Conservation (phyloP, 2,888 invertebrate species). For the Corythucha ciliata region DNA sequence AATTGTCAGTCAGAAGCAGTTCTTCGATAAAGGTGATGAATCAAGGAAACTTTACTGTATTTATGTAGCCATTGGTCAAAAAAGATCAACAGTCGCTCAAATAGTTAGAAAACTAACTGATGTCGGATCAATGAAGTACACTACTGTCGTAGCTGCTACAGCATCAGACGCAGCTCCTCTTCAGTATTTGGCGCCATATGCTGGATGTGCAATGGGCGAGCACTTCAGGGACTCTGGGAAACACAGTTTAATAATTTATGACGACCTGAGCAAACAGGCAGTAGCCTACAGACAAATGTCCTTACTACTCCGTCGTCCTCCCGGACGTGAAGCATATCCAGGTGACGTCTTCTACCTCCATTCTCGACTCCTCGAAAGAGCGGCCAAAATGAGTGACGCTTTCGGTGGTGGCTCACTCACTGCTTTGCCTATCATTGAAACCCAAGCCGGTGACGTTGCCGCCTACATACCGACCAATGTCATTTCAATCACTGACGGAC, state of each 20-base stretch:
- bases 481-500: slow-evolving; percentile 98
- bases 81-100: slow-evolving; percentile 98
- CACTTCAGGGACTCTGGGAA: slow-evolving; percentile 98
- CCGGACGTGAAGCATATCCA: slow-evolving; percentile 99
- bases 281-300: slow-evolving; percentile 99
- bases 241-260: slow-evolving; percentile 97
- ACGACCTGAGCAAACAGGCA: slow-evolving; percentile 98
- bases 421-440: slow-evolving; percentile 96
- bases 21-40: slow-evolving; percentile 91
- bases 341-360: slow-evolving; percentile 99
- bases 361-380: slow-evolving; percentile 95
- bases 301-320: slow-evolving; percentile 94
- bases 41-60: slow-evolving; percentile 99
- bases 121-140: slow-evolving; percentile 80
- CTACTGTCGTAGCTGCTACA: slow-evolving; percentile 95
- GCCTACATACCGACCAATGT: slow-evolving; percentile 99
- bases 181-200: slow-evolving; percentile 97
- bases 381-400: slow-evolving; percentile 94
- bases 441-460: slow-evolving; percentile 98
- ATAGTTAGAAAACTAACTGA: slow-evolving; percentile 89
- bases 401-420: slow-evolving; percentile 95
- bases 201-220: slow-evolving; percentile 99
- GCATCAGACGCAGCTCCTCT: slow-evolving; percentile 99
- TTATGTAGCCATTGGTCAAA: slow-evolving; percentile 98
- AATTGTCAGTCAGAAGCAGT: slow-evolving; percentile 98